Base-by-base conservation (phyloP, 2,113 vertebrate genomes). In the Carassius auratus region DNA sequence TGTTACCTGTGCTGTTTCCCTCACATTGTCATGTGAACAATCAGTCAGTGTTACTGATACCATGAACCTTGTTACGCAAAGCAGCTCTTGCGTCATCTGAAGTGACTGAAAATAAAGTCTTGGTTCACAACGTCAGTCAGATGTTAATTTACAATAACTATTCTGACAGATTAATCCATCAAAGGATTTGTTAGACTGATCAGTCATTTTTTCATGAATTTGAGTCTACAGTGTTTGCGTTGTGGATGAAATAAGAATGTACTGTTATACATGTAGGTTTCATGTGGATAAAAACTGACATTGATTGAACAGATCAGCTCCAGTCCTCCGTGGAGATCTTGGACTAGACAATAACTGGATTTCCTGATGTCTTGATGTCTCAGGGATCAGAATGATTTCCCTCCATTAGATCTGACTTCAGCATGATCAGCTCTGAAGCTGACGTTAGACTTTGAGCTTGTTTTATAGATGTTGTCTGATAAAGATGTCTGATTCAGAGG, bases 381-480 rank as follows among this genome's bases (percentile, higher is more conserved):
- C 45, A 12, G 45, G 45, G 45, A 48, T 12, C 76, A 30, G 12
- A 55, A 57, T 52, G 52, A 42, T 17, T 36, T 19, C 0, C 15
- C 17, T 69, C 45, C 13, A 8, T 81, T 48, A 75, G 30, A 36
- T 76, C 57, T 66, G 15, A 5, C 38, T 69, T 33, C 23, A 50
- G 26, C 71, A 50, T 8, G 42, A 12, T 74, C 71, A 3, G 42
- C 23, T 55, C 48, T 17, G 14, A 76, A 30, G 48, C 48, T 55
- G 26, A 19, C 1, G 6, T 59, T 83, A 74, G 62, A 88, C 87
- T 78, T 88, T 85, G 84, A 30, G 52, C 84, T 36, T 52, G 61
- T 81, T 81, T 81, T 77, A 76, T 33, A 76, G 64, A 78, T 15
- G n/a, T 57, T 19, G 55, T 80, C 83, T 77, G 62, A 85, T 83